These are phyloP conservation scores for Psilopogon haemacephalus DNA, from an alignment of 2,113 vertebrate genomes.

Conservation along the genomic window DNA sequence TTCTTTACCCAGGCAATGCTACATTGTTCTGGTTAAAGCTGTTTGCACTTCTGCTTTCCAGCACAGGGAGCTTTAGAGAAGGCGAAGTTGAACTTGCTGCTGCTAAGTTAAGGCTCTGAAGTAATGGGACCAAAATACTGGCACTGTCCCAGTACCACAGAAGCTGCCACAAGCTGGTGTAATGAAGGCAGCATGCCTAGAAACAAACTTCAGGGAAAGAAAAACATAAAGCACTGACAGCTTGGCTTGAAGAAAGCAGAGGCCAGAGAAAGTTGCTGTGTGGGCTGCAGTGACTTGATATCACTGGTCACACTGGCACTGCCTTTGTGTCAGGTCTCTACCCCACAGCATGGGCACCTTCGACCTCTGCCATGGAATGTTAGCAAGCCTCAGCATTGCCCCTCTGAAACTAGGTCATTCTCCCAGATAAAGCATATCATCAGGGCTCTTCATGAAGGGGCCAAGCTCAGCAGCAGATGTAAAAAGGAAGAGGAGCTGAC, in stretches of 20 bases:
- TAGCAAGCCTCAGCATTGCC: background rate
- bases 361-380: background rate
- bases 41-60: background rate
- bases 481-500: background rate
- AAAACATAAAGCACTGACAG: background rate
- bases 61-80: background rate
- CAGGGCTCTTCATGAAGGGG: background rate
- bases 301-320: background rate
- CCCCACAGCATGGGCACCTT: background rate
- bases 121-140: fast-evolving
- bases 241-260: background rate
- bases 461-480: background rate
- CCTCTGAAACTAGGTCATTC: background rate
- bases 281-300: background rate
- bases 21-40: slow-evolving; percentile 7
- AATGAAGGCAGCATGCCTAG: background rate
- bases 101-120: background rate
- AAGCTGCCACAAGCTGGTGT: background rate
- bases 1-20: slow-evolving; percentile 46
- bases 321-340: background rate
- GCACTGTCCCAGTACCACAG: background rate
- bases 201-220: background rate
- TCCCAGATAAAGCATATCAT: background rate
- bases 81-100: background rate
- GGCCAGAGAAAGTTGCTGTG: background rate